A percentile compares a stretch with the other conserved stretches of the same genome.
Evolutionary conservation across 2,113 vertebrate genomes (phyloP).

Genomic region (Gnathonemus echidnorhynchus): DNA sequence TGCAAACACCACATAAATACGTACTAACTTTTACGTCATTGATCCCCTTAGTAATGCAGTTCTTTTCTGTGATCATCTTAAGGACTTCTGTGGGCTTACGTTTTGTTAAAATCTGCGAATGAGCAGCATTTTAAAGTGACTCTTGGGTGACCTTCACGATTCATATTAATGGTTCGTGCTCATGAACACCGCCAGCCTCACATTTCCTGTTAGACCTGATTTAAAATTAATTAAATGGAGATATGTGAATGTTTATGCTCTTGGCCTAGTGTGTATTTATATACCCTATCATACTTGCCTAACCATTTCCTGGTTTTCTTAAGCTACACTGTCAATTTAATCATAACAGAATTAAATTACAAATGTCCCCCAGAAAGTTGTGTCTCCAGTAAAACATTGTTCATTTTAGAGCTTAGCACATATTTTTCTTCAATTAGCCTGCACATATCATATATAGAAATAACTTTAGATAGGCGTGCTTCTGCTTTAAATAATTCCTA

Average conservation of each 20-base stretch:
- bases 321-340: constrained; percentile 66
- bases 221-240: constrained; percentile 55
- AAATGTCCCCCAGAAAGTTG: constrained; percentile 57
- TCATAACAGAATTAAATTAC: constrained; percentile 64
- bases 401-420: constrained; percentile 49
- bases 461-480: constrained; percentile 21
- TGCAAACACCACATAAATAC: not conserved
- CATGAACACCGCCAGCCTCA: constrained; percentile 39
- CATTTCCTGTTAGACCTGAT: constrained; percentile 41
- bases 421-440: constrained; percentile 73
- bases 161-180: constrained; percentile 33
- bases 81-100: not conserved
- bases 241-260: constrained; percentile 44
- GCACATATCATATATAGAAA: constrained; percentile 48
- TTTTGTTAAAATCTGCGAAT: not conserved
- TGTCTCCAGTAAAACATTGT: constrained; percentile 57
- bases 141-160: constrained; percentile 43
- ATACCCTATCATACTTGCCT: constrained; percentile 55
- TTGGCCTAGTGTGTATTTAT: constrained; percentile 40
- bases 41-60: not conserved
- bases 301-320: constrained; percentile 63
- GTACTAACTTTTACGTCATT: not conserved
- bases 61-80: not conserved
- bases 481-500: constrained; percentile 1
- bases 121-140: constrained; percentile 30